Conservation (phyloP, 2,113 vertebrate genomes). For the Jaculus jaculus region DNA sequence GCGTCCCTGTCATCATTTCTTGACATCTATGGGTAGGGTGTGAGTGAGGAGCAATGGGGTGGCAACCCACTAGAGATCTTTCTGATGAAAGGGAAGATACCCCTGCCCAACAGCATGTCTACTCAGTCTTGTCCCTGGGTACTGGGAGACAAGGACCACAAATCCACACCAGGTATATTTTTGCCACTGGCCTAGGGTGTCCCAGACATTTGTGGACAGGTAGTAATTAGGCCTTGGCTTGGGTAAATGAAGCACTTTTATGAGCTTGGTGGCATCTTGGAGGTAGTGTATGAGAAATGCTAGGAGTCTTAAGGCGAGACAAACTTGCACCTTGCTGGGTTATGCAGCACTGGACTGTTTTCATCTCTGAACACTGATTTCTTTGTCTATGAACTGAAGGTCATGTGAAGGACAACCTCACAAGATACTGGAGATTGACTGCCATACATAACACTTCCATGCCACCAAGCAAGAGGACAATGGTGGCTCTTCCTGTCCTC, state of each 20-base stretch:
- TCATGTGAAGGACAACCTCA: neutral
- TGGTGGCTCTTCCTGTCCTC: neutral
- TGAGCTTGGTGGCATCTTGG: neutral
- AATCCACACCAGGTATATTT: neutral
- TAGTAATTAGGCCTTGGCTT: neutral
- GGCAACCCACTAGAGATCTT: neutral
- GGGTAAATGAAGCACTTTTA: neutral
- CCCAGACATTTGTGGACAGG: neutral
- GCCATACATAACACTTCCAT: neutral
- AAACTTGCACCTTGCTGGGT: neutral
- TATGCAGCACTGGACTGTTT: neutral
- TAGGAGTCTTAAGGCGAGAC: neutral
- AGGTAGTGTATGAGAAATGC: neutral
- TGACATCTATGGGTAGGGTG: neutral
- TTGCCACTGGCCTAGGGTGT: neutral
- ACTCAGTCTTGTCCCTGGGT: neutral
- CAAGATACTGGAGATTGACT: neutral
- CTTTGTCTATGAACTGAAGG: neutral
- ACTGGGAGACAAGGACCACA: neutral
- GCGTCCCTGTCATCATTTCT: neutral
- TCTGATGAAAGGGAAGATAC: neutral
- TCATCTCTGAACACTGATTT: neutral
- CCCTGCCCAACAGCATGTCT: neutral
- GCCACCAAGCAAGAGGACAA: neutral
- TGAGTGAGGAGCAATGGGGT: neutral